Conservation (phyloP, 2,888 invertebrate species). For the Phyllotreta cruciferae region DNA sequence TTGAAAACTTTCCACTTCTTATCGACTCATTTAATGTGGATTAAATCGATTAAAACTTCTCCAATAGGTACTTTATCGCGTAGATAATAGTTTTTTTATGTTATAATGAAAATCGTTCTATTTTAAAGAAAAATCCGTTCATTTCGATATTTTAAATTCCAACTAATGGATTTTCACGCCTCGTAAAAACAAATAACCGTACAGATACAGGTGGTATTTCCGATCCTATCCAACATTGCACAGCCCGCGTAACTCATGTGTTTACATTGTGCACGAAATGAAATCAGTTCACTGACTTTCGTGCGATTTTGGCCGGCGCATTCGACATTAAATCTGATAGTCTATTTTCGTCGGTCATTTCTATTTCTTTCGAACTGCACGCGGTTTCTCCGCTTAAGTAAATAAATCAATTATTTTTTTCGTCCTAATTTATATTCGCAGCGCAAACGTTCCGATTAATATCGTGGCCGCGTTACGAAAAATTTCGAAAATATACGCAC, state of each 20-base stretch:
- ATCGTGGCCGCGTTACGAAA: neutral
- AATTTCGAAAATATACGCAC: constrained; percentile 8
- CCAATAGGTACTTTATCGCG: too few relatives aligned
- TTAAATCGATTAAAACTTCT: too few relatives aligned
- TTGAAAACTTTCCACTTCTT: too few relatives aligned
- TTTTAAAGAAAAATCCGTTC: too few relatives aligned
- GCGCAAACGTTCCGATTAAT: too few relatives aligned
- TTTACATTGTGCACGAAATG: constrained; percentile 21
- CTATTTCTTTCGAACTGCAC: constrained; percentile 5
- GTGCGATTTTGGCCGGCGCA: constrained; percentile 13
- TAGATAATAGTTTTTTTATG: too few relatives aligned
- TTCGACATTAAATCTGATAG: neutral
- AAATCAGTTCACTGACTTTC: constrained; percentile 26
- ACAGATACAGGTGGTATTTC: constrained; percentile 21
- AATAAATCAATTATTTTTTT: too few relatives aligned
- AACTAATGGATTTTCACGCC: neutral
- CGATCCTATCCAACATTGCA: constrained; percentile 12
- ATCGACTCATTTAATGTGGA: too few relatives aligned
- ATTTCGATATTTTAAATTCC: too few relatives aligned
- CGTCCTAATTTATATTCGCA: too few relatives aligned
- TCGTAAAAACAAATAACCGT: neutral
- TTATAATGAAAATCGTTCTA: too few relatives aligned
- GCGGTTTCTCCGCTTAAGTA: neutral
- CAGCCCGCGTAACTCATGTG: constrained; percentile 6
- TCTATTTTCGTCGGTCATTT: constrained; percentile 16